Evolutionary conservation across 2,888 invertebrate genomes (phyloP), one percentile per base, ranked within the genome.

Genomic region (Choreutis nemorana): DNA sequence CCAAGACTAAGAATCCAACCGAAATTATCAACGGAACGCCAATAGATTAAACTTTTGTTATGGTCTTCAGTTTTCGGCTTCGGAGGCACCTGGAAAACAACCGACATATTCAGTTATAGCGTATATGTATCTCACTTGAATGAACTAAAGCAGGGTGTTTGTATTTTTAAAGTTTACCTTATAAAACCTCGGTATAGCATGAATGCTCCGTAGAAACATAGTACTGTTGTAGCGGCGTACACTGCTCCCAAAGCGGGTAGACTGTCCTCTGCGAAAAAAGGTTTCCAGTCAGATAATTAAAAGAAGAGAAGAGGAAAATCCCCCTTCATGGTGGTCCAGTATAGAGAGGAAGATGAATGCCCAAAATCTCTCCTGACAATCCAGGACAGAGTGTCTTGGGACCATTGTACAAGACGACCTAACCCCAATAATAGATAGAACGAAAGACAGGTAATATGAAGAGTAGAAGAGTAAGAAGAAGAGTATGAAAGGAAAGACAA

Each of bases 11-110:
- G n/a, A n/a, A n/a, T n/a, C n/a, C n/a, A n/a, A n/a, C n/a, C 30
- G 28, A 32, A 37, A 31, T 28, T 26, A 35, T 22, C 35, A 31
- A 21, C 36, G 30, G 32, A 28, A 23, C 18, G 12, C 23, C 10
- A n/a, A n/a, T 32, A 29, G 36, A 41, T 68, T 75, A 77, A 33
- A 77, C 77, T 49, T 77, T 77, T 33, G 75, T 67, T 36, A 77
- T 53, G 27, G 59, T 56, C 45, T 77, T 77, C 60, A 71, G 36
- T 48, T 56, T 61, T 42, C 62, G 55, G 59, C 71, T 72, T 34
- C 67, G 60, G 33, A 73, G 51, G 44, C 71, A 72, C 39, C 77
- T 77, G 56, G 4, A 44, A 48, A 40, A 4, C 28, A 29, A 29
- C 9, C 12, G 13, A 6, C 21, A n/a, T 22, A 14, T 25, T 13